phyloP scores from a whole-genome alignment of 2,888 invertebrate species.

The Drosophila prostipennis region DNA sequence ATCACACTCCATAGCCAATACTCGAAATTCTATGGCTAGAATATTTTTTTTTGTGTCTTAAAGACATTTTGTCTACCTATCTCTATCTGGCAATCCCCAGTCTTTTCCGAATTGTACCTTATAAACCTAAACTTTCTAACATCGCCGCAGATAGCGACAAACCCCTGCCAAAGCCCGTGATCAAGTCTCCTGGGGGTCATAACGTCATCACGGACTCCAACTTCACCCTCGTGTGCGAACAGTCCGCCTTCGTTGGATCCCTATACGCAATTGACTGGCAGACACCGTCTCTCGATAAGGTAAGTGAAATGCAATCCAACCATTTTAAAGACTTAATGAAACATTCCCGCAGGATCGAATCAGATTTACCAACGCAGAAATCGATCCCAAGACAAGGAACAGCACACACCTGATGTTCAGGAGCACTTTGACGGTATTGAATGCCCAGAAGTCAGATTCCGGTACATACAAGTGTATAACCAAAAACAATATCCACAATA shows the following conservation, averaged over 20 bases:
- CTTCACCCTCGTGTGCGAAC: slow-evolving; percentile 79
- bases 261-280: slow-evolving; percentile 74
- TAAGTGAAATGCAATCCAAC: slow-evolving; percentile 21
- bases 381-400: slow-evolving; percentile 52
- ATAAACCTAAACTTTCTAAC: slow-evolving; percentile 17
- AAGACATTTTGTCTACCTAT: no score
- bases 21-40: no score
- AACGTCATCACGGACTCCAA: slow-evolving; percentile 78
- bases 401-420: slow-evolving; percentile 67
- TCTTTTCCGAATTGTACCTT: slow-evolving; percentile 1
- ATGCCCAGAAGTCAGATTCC: slow-evolving; percentile 70
- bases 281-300: slow-evolving; percentile 66
- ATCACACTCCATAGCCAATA: no score
- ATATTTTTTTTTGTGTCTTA: no score
- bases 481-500: slow-evolving; percentile 44
- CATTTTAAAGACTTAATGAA: no score
- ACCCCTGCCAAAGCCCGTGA: slow-evolving; percentile 76
- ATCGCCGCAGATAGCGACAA: slow-evolving; percentile 70
- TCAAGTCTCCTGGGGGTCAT: slow-evolving; percentile 67
- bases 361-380: slow-evolving; percentile 14
- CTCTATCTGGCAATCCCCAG: slow-evolving; percentile 27
- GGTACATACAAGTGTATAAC: slow-evolving; percentile 80
- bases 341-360: slow-evolving; percentile 51
- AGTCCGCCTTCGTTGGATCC: slow-evolving; percentile 63
- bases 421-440: slow-evolving; percentile 65